Conservation (phyloP, 2,888 invertebrate species). For the Cabera pusaria region DNA sequence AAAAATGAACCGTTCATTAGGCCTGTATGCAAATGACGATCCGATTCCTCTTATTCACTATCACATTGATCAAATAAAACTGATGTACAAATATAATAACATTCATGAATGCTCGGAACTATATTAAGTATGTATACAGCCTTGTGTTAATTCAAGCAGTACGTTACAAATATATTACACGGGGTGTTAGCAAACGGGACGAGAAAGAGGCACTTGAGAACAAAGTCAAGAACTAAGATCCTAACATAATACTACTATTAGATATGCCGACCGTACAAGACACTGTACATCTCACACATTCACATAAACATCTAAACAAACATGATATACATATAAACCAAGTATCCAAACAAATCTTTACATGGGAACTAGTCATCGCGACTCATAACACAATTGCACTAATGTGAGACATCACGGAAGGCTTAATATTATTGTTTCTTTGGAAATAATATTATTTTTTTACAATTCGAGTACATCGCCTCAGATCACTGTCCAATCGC, state of each 20-base stretch:
- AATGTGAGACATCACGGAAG: slow-evolving; percentile 58
- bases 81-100: slow-evolving; percentile 57
- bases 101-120: slow-evolving; percentile 26
- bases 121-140: slow-evolving; percentile 66
- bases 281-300: slow-evolving; percentile 43
- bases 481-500: slow-evolving; percentile 45
- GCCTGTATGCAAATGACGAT: slow-evolving; percentile 40
- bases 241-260: slow-evolving; percentile 55
- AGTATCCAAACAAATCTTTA: slow-evolving; percentile 52
- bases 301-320: slow-evolving; percentile 51
- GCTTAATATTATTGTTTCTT: slow-evolving; percentile 69
- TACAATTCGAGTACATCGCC: slow-evolving; percentile 53
- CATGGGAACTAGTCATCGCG: slow-evolving; percentile 52
- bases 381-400: slow-evolving; percentile 57
- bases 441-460: slow-evolving; percentile 63
- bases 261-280: slow-evolving; percentile 56
- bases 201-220: slow-evolving; percentile 76
- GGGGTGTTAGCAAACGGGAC: slow-evolving; percentile 62
- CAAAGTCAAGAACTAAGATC: slow-evolving; percentile 54
- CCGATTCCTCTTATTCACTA: slow-evolving; percentile 25
- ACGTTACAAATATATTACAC: slow-evolving; percentile 73
- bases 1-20: slow-evolving; percentile 52
- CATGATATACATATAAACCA: slow-evolving; percentile 70
- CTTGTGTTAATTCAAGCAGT: slow-evolving; percentile 62
- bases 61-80: slow-evolving; percentile 37